Evolutionary conservation across 2,888 invertebrate species (phyloP), one percentile per base, ranked within the genome.

Genomic region (Venustoraphidia nigricollis): DNA sequence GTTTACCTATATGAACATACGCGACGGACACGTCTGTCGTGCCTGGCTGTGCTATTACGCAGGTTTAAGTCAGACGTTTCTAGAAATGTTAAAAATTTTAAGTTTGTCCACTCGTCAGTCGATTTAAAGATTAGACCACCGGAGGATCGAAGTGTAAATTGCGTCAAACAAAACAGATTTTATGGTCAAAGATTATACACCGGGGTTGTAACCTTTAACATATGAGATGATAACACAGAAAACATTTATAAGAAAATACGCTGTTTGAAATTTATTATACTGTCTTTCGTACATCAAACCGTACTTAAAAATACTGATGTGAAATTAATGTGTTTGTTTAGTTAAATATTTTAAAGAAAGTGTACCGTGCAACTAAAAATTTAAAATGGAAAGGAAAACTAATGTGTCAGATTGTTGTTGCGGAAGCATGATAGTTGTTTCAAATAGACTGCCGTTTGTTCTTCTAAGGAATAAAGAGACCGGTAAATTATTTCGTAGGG

Each of bases 391-490:
- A 17, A 17, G 4, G 17, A 17, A 17, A 17, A 17, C 2, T 4
- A 17, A 17, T 17, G 17, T 17, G 17, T 61, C 67, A 58, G 17
- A 17, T 17, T 17, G 17, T 17, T 17, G 3, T 17, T 17, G 17
- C 4, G 82, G 81, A 57, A 86, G 83, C 62, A 81, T 92, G 76
- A 89, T 92, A 60, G 91, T 92, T 56, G 90, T 92, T 51, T 91
- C 92, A 55, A 92, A 92, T 69, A 75, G 92, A 56, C 71, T 92
- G 63, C 92, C 92, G 8, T 92, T 92, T 69, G 84, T 91, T 53
- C 71, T 92, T 52, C 81, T 77, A 62, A 76, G 84, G 62, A 78
- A 87, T 70, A 75, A 81, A 47, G 72, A 75, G 57, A 81, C 82
- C 50, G 81, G 81, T 42, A 71, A 75, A 41, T 72, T 90, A 59